Evolutionary conservation across 2,797 vertebrate genomes (phyloP), one percentile per base, ranked within the genome.

Genomic region (Peromyscus nudipes): DNA sequence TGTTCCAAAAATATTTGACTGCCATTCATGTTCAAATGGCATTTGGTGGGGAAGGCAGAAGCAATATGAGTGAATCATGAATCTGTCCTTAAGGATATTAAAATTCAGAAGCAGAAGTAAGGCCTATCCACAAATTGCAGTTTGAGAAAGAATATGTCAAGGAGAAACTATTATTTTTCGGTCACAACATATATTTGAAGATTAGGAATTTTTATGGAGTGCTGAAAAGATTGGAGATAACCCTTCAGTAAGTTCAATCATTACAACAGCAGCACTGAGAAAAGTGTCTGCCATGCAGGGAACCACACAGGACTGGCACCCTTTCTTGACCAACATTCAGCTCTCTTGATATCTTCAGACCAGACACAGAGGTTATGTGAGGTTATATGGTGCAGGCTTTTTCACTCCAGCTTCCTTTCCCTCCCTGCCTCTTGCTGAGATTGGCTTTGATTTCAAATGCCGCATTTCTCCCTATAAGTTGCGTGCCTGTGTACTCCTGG

Each of bases 1-100:
- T 92, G 8, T 79, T 92, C 67, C 37, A 31, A 88, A 97, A 93
- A 79, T 89, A 92, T 88, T 64, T 92, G 60, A 85, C 34, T 77
- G 23, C 31, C 19, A 93, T 62, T 80, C 71, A 65, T 69, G 11
- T 69, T 90, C 71, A 91, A 84, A 83, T 6, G 43, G 23, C 37
- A 76, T 92, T 91, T 89, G 27, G 17, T 90, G 4, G 46, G 14
- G n/a, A 86, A 96, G 34, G 55, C 87, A 86, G 76, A 57, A 19
- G 4, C 80, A 77, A 85, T 40, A 40, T 37, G 82, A 71, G 3
- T 10, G 91, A 94, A 92, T 23, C 4, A 71, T 87, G 69, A 46
- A 34, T 79, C 84, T 95, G 16, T 60, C 60, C 55, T 93, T 77
- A 37, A 92, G 6, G 10, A 71, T 40, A 82, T 96, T 95, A 90